Base-by-base conservation (phyloP, 2,888 invertebrate genomes). In the Mechanitis mazaeus region DNA sequence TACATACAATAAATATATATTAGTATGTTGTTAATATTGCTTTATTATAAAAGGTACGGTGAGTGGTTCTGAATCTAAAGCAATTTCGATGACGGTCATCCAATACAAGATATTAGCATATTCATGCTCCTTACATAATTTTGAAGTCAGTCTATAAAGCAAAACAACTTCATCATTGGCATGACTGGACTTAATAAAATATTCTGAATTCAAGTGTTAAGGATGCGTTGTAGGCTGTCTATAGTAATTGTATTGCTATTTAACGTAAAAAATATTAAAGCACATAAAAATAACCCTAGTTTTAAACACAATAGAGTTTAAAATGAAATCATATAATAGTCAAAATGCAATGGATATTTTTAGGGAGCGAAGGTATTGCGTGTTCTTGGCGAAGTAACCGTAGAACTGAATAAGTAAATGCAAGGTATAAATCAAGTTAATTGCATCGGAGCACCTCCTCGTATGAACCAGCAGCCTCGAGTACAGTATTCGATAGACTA, bases 351-450 rank as follows among this genome's bases (percentile, higher is more conserved):
- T 68, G 65, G 60, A 66, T 69, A 71, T 76, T 79, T 67, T 78
- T 74, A 73, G 73, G 70, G 65, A 70, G 71, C 70, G 65, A 68
- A 71, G 64, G 65, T 71, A 73, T 84, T 80, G 84, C 84, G 84
- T 84, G 85, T 76, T 80, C 72, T 75, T 73, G 73, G 84, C 81
- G 79, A 78, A 81, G 81, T 81, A 84, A 83, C 83, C 78, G 81
- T 80, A 82, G 83, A 81, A 85, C 83, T 89, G 87, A 87, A 88
- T 89, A 88, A 88, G 89, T 88, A 90, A 90, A 89, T 85, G 88
- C 79, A 77, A 73, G 76, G 73, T 79, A 88, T 91, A 91, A 90
- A 91, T 91, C 91, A 91, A 87, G 90, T 87, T 90, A 90, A 91
- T 90, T 91, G 90, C 87, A 76, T 76, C 73, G 75, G 78, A 80